phyloP scores from a whole-genome alignment of 2,113 vertebrate genomes.

The Poeciliopsis occidentalis region DNA sequence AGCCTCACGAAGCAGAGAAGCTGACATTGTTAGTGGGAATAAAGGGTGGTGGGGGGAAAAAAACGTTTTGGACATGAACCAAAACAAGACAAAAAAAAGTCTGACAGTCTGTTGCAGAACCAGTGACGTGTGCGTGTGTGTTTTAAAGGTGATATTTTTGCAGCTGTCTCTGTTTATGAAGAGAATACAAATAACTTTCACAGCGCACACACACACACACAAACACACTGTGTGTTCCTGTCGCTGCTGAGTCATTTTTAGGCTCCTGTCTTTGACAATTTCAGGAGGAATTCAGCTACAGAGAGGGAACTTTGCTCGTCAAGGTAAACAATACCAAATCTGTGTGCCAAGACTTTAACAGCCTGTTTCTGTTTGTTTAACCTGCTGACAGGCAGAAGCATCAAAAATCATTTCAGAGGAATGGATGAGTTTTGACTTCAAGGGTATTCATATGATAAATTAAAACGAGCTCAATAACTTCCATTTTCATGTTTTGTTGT shows the following conservation, averaged over 20 bases:
- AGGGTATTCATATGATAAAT: background rate
- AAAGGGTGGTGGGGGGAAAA: constrained; percentile 29
- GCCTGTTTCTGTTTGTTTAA: constrained; percentile 21
- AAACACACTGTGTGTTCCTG: constrained; percentile 7
- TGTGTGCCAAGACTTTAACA: constrained; percentile 5
- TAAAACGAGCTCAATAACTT: too few species aligned
- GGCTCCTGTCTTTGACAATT: constrained; percentile 7
- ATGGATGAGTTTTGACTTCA: background rate
- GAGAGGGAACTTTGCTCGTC: constrained; percentile 21
- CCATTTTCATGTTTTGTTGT: too few species aligned
- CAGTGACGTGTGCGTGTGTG: constrained; percentile 19
- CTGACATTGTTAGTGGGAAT: constrained; percentile 40
- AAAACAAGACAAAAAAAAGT: constrained; percentile 7
- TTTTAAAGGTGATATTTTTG: constrained; percentile 53
- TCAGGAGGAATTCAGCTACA: background rate
- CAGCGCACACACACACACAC: background rate
- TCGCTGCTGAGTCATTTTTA: constrained; percentile 34
- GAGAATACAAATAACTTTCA: constrained; percentile 44
- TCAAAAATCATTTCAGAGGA: background rate
- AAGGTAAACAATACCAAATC: constrained; percentile 16
- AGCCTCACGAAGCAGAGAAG: constrained; percentile 17
- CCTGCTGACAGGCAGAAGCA: background rate
- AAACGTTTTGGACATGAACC: constrained; percentile 23
- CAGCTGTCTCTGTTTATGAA: constrained; percentile 50
- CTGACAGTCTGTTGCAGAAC: constrained; percentile 50